Percentiles rank a stretch among this genome's conserved stretches.
These are phyloP conservation scores for Volucella bombylans DNA, from an alignment of 2,888 invertebrate genomes.

Conservation along the genomic window DNA sequence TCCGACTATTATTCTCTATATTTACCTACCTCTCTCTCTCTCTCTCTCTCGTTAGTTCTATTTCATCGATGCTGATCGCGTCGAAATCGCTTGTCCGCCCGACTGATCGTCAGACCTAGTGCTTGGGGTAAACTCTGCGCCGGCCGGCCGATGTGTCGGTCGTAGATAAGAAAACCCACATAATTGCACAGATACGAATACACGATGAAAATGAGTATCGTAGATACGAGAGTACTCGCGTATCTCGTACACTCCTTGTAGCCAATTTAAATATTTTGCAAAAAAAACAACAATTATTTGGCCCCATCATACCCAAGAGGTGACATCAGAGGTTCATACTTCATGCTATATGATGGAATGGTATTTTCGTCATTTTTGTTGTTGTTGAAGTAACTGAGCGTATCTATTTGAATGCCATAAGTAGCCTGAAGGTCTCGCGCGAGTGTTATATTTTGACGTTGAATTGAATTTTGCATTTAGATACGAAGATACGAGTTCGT, in stretches of 20 bases:
- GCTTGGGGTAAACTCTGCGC: too few species aligned
- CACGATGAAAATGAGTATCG: slow-evolving; percentile 21
- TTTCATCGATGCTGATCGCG: slow-evolving; percentile 21
- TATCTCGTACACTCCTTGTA: slow-evolving; percentile 53
- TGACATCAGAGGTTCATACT: slow-evolving; percentile 63
- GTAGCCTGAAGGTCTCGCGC: slow-evolving; percentile 64
- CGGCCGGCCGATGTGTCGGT: not conserved
- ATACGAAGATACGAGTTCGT: slow-evolving; percentile 19
- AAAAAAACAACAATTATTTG: slow-evolving; percentile 45
- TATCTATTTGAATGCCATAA: slow-evolving; percentile 46
- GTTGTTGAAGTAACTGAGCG: slow-evolving; percentile 24
- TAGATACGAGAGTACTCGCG: slow-evolving; percentile 11
- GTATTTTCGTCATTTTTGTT: slow-evolving; percentile 6
- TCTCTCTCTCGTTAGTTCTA: not conserved
- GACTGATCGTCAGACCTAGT: too few species aligned
- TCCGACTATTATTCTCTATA: not conserved
- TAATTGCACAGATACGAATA: slow-evolving; percentile 56
- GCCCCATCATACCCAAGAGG: slow-evolving; percentile 68
- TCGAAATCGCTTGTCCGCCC: not conserved
- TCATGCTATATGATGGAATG: slow-evolving; percentile 7
- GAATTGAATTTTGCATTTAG: slow-evolving; percentile 40
- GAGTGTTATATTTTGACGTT: slow-evolving; percentile 68
- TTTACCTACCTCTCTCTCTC: not conserved
- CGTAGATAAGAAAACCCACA: slow-evolving; percentile 55
- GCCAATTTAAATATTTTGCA: slow-evolving; percentile 64